Percentiles rank a stretch among this genome's conserved stretches.
phyloP scores from a whole-genome alignment of 2,888 invertebrate species.

The Aleiodes testaceus region DNA sequence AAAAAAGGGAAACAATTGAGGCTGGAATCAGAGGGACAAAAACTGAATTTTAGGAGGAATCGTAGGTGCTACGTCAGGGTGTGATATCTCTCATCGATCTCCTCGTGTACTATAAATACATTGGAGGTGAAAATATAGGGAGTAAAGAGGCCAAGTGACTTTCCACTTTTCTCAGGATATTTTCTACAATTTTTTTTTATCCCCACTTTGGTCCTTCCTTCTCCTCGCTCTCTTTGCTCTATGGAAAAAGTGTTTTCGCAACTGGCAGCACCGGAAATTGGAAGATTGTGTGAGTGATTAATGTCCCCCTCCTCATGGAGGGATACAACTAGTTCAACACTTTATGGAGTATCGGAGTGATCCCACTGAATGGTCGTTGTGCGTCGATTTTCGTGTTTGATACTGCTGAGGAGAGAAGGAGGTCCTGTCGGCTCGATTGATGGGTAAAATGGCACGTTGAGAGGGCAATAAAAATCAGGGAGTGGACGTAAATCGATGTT shows the following conservation, averaged over 20 bases:
- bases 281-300: slow-evolving; percentile 46
- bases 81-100: slow-evolving; percentile 6
- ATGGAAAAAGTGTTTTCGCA: slow-evolving; percentile 46
- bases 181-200: not conserved
- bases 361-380: slow-evolving; percentile 5
- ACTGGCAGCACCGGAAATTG: slow-evolving; percentile 49
- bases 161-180: slow-evolving; percentile 3
- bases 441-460: slow-evolving; percentile 56
- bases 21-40: not conserved
- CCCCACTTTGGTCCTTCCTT: not conserved
- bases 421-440: slow-evolving; percentile 51
- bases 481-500: slow-evolving; percentile 58
- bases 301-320: slow-evolving; percentile 34
- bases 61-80: not conserved
- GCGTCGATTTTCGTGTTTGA: not conserved
- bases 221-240: not conserved
- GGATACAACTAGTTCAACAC: slow-evolving; percentile 4
- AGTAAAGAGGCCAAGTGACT: slow-evolving; percentile 23
- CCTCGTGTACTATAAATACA: not conserved
- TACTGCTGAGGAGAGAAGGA: not conserved
- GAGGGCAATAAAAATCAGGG: slow-evolving; percentile 61
- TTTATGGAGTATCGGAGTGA: slow-evolving; percentile 21
- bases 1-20: slow-evolving; percentile 6
- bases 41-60: not conserved
- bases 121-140: slow-evolving; percentile 7